phyloP scores from a whole-genome alignment of 2,888 invertebrate genomes.

The Fragum whitleyi region DNA sequence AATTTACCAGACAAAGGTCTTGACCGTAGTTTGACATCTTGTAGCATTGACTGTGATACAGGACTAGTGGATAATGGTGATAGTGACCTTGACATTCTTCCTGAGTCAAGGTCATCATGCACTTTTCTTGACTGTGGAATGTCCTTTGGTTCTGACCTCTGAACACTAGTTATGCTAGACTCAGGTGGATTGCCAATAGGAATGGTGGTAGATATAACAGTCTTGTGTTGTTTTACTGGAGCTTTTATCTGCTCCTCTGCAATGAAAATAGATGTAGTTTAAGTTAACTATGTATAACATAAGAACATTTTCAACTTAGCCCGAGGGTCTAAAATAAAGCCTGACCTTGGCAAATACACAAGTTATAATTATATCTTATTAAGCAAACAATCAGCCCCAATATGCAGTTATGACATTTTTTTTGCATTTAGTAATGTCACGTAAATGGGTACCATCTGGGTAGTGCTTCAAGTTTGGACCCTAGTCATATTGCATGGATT shows the following conservation, averaged over 20 bases:
- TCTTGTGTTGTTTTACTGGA: slow-evolving; percentile 36
- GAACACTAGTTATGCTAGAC: slow-evolving; percentile 22
- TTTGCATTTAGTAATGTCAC: too few relatives aligned
- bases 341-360: too few relatives aligned
- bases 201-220: slow-evolving; percentile 59
- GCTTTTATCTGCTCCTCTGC: slow-evolving; percentile 12
- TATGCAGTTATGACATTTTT: too few relatives aligned
- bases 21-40: slow-evolving; percentile 61
- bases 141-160: slow-evolving; percentile 51
- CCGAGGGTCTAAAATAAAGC: too few relatives aligned
- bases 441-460: too few relatives aligned
- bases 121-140: slow-evolving; percentile 44
- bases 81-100: slow-evolving; percentile 45
- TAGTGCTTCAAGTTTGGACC: too few relatives aligned
- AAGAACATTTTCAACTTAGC: too few relatives aligned
- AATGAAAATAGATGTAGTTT: background rate
- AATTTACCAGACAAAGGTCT: slow-evolving; percentile 55
- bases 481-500: too few relatives aligned
- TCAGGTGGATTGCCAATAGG: slow-evolving; percentile 47
- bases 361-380: too few relatives aligned
- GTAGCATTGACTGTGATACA: slow-evolving; percentile 52
- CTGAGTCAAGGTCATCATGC: slow-evolving; percentile 35
- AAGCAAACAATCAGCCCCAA: too few relatives aligned
- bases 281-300: too few relatives aligned
- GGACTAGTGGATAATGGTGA: slow-evolving; percentile 65